These are phyloP conservation scores for Scaptodrosophila latifasciaeformis DNA, from an alignment of 2,888 invertebrate species.

Conservation along the genomic window DNA sequence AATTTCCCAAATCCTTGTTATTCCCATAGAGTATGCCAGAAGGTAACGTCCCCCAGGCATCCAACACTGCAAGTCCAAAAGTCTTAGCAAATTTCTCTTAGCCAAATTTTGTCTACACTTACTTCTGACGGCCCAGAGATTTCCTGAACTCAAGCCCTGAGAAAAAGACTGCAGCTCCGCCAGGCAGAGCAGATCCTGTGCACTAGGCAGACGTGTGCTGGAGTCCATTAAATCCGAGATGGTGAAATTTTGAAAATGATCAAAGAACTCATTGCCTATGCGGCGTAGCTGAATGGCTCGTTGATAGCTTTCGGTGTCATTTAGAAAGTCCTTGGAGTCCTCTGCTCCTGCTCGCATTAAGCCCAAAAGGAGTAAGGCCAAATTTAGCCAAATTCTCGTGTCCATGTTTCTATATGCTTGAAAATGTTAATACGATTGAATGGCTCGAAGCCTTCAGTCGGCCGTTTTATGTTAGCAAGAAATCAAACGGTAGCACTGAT, in stretches of 20 bases:
- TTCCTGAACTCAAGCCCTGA: background rate
- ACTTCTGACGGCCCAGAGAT: constrained; percentile 6
- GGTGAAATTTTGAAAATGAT: background rate
- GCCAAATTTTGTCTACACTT: background rate
- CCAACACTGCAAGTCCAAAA: constrained; percentile 66
- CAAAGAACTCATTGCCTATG: background rate
- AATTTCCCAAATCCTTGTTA: constrained; percentile 72
- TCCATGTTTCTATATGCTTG: too few species aligned
- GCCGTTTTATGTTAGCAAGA: too few species aligned
- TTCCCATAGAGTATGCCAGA: constrained; percentile 72
- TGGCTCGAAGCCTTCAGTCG: too few species aligned
- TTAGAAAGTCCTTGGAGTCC: too few species aligned
- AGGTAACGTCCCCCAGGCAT: constrained; percentile 75
- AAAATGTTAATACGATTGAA: too few species aligned
- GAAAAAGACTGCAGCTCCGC: background rate
- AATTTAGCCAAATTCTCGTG: too few species aligned
- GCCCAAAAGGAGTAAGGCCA: too few species aligned
- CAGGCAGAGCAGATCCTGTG: background rate
- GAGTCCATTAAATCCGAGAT: background rate
- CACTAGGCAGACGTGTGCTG: background rate
- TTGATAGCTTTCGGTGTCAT: background rate
- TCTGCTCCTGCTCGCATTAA: too few species aligned
- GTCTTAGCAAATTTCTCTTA: too few species aligned
- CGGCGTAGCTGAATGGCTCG: constrained; percentile 7
- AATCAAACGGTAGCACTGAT: too few species aligned